phyloP scores from a whole-genome alignment of 2,113 vertebrate genomes.

The Bucco capensis region DNA sequence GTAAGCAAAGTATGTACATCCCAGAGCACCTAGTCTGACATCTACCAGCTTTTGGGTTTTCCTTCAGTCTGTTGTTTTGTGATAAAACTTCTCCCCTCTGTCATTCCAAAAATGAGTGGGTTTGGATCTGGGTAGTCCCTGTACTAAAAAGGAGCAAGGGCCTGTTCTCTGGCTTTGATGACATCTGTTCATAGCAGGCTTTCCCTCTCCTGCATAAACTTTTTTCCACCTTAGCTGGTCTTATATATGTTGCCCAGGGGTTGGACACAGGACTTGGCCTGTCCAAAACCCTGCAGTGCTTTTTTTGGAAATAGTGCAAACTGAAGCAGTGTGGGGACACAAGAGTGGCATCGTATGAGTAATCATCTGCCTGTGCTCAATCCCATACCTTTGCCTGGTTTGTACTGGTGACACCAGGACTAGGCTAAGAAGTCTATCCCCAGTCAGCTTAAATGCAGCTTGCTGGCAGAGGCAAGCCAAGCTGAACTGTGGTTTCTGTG shows the following conservation, averaged over 20 bases:
- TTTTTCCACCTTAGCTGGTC: background rate
- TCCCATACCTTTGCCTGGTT: background rate
- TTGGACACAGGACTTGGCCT: background rate
- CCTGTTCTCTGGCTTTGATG: background rate
- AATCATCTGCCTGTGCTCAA: background rate
- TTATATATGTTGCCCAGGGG: background rate
- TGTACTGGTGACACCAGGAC: background rate
- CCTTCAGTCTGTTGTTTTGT: background rate
- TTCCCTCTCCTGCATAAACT: background rate
- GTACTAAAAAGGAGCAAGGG: background rate
- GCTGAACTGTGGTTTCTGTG: background rate
- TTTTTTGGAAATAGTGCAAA: background rate
- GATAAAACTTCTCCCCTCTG: background rate
- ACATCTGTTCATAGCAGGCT: background rate
- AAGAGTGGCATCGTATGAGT: background rate
- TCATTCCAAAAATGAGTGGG: background rate
- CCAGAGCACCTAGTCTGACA: background rate
- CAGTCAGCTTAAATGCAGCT: background rate
- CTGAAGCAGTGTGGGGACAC: background rate
- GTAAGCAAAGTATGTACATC: slow-evolving; percentile 55
- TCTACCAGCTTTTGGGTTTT: background rate
- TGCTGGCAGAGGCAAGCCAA: background rate
- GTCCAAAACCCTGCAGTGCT: background rate
- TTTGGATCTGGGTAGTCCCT: background rate
- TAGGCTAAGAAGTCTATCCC: background rate